A percentile compares a stretch with the other conserved stretches of the same genome.
phyloP scores from a whole-genome alignment of 2,113 vertebrate species.

The Fulica atra region DNA sequence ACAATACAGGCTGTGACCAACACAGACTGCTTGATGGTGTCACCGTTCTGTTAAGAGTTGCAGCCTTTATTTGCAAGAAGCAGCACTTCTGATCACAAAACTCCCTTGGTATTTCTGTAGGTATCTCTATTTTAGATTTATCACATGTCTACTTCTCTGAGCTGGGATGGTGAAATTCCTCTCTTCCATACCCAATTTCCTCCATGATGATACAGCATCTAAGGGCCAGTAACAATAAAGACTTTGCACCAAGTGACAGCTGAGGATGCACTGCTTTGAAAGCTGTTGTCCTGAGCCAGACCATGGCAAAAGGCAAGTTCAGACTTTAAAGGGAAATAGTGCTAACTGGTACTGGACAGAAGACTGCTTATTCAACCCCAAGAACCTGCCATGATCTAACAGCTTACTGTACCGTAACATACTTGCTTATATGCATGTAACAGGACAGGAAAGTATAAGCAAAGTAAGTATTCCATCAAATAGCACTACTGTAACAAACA shows the following conservation, averaged over 20 bases:
- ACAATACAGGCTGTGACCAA: not conserved
- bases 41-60: not conserved
- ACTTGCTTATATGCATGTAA: not conserved
- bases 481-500: not conserved
- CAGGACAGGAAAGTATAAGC: not conserved
- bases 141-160: not conserved
- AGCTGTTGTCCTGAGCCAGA: not conserved
- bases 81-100: not conserved
- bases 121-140: not conserved
- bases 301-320: not conserved
- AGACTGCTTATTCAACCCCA: not conserved
- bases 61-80: not conserved
- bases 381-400: not conserved
- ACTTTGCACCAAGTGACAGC: not conserved
- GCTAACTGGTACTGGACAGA: not conserved
- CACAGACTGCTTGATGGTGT: not conserved
- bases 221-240: not conserved
- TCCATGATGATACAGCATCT: not conserved
- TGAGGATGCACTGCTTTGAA: not conserved
- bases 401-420: not conserved
- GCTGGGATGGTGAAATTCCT: not conserved
- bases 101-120: not conserved
- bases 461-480: not conserved
- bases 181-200: not conserved
- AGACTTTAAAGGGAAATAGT: not conserved